Conservation (phyloP, 2,888 invertebrate species). For the Pharmacophagus antenor region DNA sequence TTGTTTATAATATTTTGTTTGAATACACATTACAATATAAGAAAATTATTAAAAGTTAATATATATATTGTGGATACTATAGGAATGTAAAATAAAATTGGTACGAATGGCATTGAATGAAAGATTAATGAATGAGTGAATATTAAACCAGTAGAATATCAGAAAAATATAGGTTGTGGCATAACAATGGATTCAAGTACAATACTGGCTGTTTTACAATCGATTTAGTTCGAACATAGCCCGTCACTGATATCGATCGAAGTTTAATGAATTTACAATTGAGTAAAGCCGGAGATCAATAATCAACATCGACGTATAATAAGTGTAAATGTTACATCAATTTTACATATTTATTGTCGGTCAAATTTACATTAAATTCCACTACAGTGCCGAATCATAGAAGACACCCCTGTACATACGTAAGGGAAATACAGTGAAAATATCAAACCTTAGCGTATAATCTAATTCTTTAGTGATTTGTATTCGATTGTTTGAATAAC, state of each 20-base stretch:
- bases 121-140: conserved; percentile 22
- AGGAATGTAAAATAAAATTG: conserved; percentile 17
- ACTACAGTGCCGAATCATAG: neutral
- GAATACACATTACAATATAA: too few relatives aligned
- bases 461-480: too few relatives aligned
- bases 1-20: too few relatives aligned
- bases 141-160: neutral
- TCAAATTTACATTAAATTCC: conserved; percentile 21
- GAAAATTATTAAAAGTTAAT: too few relatives aligned
- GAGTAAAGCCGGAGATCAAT: conserved; percentile 13
- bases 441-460: neutral
- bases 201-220: conserved; percentile 12
- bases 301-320: conserved; percentile 11
- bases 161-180: conserved; percentile 11
- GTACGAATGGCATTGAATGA: conserved; percentile 19
- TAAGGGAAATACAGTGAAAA: neutral
- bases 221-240: conserved; percentile 8
- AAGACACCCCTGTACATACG: neutral
- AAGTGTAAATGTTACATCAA: conserved; percentile 19
- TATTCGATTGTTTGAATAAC: neutral
- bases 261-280: conserved; percentile 11
- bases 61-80: neutral
- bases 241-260: conserved; percentile 20
- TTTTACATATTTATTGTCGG: conserved; percentile 24
- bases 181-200: conserved; percentile 21